Base-by-base conservation (phyloP, 2,797 vertebrate species). In the Picus viridis region DNA sequence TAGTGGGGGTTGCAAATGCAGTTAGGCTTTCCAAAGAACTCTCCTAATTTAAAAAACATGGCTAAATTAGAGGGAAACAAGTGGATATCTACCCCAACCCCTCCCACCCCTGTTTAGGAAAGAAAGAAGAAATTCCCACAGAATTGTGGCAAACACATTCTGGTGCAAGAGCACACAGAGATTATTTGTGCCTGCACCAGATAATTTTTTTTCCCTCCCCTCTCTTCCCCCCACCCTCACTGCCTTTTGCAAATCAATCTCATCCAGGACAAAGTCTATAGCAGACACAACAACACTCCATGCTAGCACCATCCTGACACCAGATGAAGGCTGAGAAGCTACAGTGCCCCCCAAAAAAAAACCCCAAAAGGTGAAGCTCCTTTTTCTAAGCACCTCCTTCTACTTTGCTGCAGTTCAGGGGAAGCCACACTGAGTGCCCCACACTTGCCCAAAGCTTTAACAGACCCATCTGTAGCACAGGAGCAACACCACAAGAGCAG, bases 171-270 rank as follows among this genome's bases (percentile, higher is more conserved):
- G 51, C 29, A 29, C 56, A 36, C 16, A 45, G 1, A 20, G 18
- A 57, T 59, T 57, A 86, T 86, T 78, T 82, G 12, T 58, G 65
- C 69, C 83, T 54, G n/a, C n/a, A 62, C 57, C 61, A 53, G 67
- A 53, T 29, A 78, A 14, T 70, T 76, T 86, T 69, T 82, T 57
- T 39, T 12, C 39, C 36, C 15, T 26, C 26, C 24, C 22, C 45
- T 88, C 59, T 62, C 62, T 85, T 79, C 32, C 68, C 68, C 63
- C 30, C 57, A 27, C 27, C 26, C 47, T 73, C 70, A 73, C 11
- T 29, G 77, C 47, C 67, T 83, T 92, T 73, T 82, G 80, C 77
- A 89, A 61, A 84, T 92, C 83, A 36, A 61, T 93, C 76, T 85
- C 41, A 59, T 59, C 74, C 64, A 68, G 75, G 62, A 68, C 53